Percentiles rank a stretch among this genome's conserved stretches.
Conservation (phyloP, 1,140 invertebrate species). For the Marisa cornuarietis region DNA sequence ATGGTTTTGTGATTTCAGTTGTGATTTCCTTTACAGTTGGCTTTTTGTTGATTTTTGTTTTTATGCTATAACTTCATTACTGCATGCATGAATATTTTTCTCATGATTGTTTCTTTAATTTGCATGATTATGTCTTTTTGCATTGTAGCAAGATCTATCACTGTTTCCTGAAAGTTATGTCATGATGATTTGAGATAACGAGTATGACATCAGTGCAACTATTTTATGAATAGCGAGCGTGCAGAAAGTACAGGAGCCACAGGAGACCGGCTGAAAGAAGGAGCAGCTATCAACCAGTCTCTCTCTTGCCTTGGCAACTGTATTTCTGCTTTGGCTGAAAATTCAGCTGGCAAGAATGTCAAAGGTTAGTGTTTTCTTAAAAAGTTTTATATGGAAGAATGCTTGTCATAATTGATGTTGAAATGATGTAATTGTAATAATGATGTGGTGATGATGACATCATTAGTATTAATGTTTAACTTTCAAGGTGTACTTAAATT, state of each 20-base stretch:
- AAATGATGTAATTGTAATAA: not conserved
- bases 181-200: not conserved
- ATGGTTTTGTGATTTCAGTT: too few species aligned
- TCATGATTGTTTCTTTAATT: too few species aligned
- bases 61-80: too few species aligned
- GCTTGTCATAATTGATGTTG: not conserved
- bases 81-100: too few species aligned
- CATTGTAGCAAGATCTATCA: not conserved
- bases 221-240: conserved; percentile 68
- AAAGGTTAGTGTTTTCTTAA: conserved; percentile 15
- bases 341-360: conserved; percentile 27
- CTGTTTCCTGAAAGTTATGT: not conserved
- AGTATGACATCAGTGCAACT: not conserved
- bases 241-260: conserved; percentile 71
- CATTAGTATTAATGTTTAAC: too few species aligned
- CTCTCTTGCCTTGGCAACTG: conserved; percentile 73
- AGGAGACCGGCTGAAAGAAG: conserved; percentile 74
- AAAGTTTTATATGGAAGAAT: not conserved
- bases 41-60: too few species aligned
- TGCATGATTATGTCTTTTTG: not conserved
- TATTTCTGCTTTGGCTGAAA: conserved; percentile 71
- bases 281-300: conserved; percentile 74
- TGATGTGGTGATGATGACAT: not conserved
- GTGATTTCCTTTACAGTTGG: too few species aligned
- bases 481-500: too few species aligned